phyloP scores from a whole-genome alignment of 1,140 invertebrate genomes.

The Leptinotarsa undecemlineata region DNA sequence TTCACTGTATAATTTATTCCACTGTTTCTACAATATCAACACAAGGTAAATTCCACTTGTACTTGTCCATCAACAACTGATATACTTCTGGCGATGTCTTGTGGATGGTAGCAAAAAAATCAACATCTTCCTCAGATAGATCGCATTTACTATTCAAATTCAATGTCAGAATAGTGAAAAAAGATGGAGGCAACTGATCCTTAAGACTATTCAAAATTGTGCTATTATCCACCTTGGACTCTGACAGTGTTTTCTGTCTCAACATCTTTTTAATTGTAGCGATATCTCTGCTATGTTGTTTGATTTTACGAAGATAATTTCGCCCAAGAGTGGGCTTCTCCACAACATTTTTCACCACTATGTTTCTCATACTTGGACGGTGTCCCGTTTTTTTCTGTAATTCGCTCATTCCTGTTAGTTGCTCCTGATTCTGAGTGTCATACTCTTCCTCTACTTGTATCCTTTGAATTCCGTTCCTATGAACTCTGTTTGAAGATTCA shows the following conservation, averaged over 20 bases:
- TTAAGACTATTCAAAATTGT: conserved; percentile 36
- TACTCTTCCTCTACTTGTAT: not conserved
- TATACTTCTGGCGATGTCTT: conserved; percentile 45
- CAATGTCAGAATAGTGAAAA: conserved; percentile 38
- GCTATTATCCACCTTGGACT: conserved; percentile 34
- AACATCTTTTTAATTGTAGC: conserved; percentile 47
- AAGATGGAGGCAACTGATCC: conserved; percentile 36
- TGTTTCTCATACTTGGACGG: not conserved
- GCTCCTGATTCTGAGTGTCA: not conserved
- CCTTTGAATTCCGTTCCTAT: not conserved
- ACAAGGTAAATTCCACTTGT: conserved; percentile 49
- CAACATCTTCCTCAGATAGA: conserved; percentile 44
- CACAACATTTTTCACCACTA: conserved; percentile 10
- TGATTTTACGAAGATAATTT: conserved; percentile 46
- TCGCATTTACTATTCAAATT: conserved; percentile 40
- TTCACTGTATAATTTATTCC: not conserved
- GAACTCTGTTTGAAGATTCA: not conserved
- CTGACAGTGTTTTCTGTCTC: conserved; percentile 33
- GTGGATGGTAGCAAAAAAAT: conserved; percentile 49
- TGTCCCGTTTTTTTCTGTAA: conserved; percentile 18
- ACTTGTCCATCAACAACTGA: conserved; percentile 48
- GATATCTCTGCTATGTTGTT: conserved; percentile 49
- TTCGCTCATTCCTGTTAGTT: not conserved
- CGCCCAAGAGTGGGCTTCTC: conserved; percentile 32
- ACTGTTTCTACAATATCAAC: conserved; percentile 38